These are phyloP conservation scores for Phaedon cochleariae DNA, from an alignment of 2,888 invertebrate species.

Conservation along the genomic window DNA sequence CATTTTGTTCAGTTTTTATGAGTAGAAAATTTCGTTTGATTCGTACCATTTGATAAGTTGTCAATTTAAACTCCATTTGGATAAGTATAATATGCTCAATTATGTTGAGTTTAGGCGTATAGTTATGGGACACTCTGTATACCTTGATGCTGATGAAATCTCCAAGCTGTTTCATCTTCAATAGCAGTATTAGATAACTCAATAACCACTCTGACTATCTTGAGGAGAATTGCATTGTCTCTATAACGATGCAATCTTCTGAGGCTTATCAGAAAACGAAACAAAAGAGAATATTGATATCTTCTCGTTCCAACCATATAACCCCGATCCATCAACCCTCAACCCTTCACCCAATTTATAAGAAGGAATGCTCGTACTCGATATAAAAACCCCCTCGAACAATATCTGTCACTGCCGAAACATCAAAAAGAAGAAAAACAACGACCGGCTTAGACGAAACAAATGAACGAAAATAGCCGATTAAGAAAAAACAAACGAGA, in stretches of 20 bases:
- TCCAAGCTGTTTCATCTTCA: too few species aligned
- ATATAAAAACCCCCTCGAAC: conserved; percentile 37
- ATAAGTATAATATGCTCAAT: too few species aligned
- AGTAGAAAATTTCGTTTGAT: too few species aligned
- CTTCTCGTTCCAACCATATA: neutral
- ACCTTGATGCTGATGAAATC: too few species aligned
- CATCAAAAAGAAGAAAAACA: conserved; percentile 45
- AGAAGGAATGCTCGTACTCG: conserved; percentile 36
- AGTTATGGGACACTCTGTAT: too few species aligned
- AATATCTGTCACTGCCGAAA: conserved; percentile 41
- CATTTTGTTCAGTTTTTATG: too few species aligned
- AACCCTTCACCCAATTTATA: conserved; percentile 29
- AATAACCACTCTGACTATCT: neutral
- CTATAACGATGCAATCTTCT: neutral
- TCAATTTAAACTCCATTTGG: too few species aligned
- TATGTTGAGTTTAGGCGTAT: too few species aligned
- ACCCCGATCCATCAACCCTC: conserved; percentile 15
- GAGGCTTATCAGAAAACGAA: neutral
- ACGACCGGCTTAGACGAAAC: conserved; percentile 46
- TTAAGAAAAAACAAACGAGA: conserved; percentile 54
- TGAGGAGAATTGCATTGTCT: neutral
- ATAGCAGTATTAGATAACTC: neutral
- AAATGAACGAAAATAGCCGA: conserved; percentile 53
- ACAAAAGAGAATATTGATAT: conserved; percentile 3
- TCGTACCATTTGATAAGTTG: too few species aligned